These are phyloP conservation scores for Leucoraja erinaceus DNA, from an alignment of 2,113 vertebrate genomes.

Conservation along the genomic window DNA sequence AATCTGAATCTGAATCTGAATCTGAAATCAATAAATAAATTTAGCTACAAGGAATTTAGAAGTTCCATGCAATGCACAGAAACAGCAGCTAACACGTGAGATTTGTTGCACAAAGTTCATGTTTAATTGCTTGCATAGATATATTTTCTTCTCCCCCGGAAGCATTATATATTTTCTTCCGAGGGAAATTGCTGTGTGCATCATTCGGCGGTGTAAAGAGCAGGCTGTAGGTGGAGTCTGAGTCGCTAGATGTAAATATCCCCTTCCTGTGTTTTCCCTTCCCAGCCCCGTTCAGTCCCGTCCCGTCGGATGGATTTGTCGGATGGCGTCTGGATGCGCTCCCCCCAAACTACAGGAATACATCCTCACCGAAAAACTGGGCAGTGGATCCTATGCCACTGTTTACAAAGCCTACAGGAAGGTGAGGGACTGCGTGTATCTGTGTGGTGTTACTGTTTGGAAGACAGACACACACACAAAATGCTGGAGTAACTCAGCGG, in stretches of 20 bases:
- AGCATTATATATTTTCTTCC: not conserved
- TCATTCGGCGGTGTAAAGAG: not conserved
- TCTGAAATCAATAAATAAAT: no score
- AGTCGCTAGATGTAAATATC: not conserved
- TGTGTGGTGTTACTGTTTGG: no score
- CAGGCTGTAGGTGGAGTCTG: not conserved
- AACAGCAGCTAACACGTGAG: not conserved
- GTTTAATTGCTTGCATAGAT: not conserved
- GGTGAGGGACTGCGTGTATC: constrained; percentile 52
- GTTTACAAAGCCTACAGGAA: constrained; percentile 95
- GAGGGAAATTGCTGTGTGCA: not conserved
- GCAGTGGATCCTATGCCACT: constrained; percentile 84
- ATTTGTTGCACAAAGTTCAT: not conserved
- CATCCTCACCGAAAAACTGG: constrained; percentile 85
- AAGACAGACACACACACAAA: no score
- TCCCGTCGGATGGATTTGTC: not conserved
- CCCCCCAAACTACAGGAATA: constrained; percentile 79
- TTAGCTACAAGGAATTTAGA: not conserved
- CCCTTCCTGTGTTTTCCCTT: not conserved
- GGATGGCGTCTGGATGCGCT: constrained; percentile 58
- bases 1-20: no score
- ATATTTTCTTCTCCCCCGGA: not conserved
- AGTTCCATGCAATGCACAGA: not conserved
- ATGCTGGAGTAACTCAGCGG: no score
- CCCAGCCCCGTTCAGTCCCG: not conserved